A percentile compares a stretch with the other conserved stretches of the same genome.
Evolutionary conservation across 2,113 vertebrate genomes (phyloP).

Genomic region (Zingel zingel): DNA sequence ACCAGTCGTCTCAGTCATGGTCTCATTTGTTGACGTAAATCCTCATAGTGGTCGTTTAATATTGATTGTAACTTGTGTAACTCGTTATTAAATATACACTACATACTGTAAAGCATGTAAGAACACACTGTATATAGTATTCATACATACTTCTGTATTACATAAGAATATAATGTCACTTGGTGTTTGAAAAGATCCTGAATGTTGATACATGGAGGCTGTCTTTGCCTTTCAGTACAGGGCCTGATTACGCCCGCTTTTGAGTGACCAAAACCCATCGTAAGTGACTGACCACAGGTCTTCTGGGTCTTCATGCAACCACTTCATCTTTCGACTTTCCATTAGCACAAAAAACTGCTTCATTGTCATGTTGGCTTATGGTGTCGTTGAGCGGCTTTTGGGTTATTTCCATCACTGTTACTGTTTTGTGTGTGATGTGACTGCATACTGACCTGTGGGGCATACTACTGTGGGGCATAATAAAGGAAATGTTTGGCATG

Average conservation of each 20-base stretch:
- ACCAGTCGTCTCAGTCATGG: constrained; percentile 19
- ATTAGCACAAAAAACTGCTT: not conserved
- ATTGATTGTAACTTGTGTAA: not conserved
- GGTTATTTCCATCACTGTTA: constrained; percentile 16
- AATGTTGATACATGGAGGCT: constrained; percentile 56
- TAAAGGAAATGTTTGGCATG: not conserved
- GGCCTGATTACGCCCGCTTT: constrained; percentile 91
- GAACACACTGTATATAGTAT: not conserved
- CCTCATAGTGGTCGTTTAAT: not conserved
- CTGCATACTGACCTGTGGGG: not conserved
- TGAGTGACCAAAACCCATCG: constrained; percentile 86
- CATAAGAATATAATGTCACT: not conserved
- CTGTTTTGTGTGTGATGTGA: not conserved
- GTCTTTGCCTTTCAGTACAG: constrained; percentile 89
- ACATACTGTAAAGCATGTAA: not conserved
- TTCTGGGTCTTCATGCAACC: not conserved
- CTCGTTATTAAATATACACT: not conserved
- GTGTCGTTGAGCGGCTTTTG: not conserved
- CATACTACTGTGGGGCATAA: not conserved
- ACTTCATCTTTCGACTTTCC: not conserved
- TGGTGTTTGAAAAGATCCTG: not conserved
- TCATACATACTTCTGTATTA: not conserved
- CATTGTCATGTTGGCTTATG: not conserved
- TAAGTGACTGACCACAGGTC: constrained; percentile 81
- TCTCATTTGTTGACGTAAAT: not conserved